Evolutionary conservation across 2,797 vertebrate species (phyloP).

Genomic region (Myiotriccus ornatus): DNA sequence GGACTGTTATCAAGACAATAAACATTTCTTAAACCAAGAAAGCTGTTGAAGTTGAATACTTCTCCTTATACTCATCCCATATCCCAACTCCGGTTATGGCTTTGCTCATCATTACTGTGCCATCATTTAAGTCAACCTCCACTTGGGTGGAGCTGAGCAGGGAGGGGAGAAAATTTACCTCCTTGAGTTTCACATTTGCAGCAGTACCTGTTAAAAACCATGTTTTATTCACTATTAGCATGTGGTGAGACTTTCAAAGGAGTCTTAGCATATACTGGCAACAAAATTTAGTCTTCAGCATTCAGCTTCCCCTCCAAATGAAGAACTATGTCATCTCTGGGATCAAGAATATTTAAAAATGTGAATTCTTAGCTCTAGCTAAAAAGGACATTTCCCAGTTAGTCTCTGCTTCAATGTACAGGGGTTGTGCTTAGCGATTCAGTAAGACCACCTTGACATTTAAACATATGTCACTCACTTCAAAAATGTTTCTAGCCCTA

Average conservation of each 20-base stretch:
- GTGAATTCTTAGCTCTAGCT: constrained; percentile 3
- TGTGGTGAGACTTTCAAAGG: neutral
- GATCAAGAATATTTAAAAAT: constrained; percentile 16
- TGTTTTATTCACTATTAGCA: neutral
- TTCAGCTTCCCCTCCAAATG: constrained; percentile 10
- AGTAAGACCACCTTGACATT: constrained; percentile 46
- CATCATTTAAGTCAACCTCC: neutral
- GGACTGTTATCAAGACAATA: neutral
- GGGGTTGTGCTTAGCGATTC: constrained; percentile 30
- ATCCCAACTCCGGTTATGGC: neutral
- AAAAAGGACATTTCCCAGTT: neutral
- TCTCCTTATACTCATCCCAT: neutral
- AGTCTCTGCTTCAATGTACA: neutral
- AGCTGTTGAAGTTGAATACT: neutral
- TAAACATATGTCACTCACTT: constrained; percentile 44
- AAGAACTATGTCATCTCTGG: constrained; percentile 13
- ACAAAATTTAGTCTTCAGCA: constrained; percentile 49
- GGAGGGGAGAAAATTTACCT: neutral
- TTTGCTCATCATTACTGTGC: neutral
- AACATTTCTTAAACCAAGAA: neutral
- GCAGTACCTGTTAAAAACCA: neutral
- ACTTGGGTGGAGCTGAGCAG: neutral
- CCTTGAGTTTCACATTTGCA: neutral
- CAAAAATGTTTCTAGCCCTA: constrained; percentile 50
- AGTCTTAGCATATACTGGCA: neutral